Percentiles rank a stretch among this genome's conserved stretches.
Conservation (phyloP, 2,113 vertebrate genomes). For the Gila orcuttii region DNA sequence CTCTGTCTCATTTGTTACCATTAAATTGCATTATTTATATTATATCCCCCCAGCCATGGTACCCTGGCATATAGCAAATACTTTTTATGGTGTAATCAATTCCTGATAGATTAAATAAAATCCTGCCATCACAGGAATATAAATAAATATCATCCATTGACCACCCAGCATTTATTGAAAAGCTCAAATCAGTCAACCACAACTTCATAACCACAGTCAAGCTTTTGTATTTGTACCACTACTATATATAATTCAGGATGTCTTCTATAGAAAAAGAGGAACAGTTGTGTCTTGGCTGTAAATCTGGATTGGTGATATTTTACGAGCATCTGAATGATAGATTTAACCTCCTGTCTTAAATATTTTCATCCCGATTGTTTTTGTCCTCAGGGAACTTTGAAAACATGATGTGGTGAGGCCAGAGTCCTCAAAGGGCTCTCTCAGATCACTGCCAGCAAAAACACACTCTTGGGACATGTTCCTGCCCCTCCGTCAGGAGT, state of each 20-base stretch:
- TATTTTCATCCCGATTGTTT: slow-evolving; percentile 54
- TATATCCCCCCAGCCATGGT: too few relatives aligned
- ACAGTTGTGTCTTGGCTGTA: slow-evolving; percentile 19
- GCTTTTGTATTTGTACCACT: slow-evolving; percentile 5
- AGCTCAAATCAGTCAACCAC: background rate
- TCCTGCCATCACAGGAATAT: too few relatives aligned
- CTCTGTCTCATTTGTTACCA: too few relatives aligned
- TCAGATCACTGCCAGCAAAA: slow-evolving; percentile 59
- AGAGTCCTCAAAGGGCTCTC: slow-evolving; percentile 46
- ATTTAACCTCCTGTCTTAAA: slow-evolving; percentile 61
- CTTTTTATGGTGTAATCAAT: too few relatives aligned
- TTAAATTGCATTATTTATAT: too few relatives aligned
- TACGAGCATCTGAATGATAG: slow-evolving; percentile 54
- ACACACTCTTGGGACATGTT: slow-evolving; percentile 62
- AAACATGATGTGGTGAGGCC: slow-evolving; percentile 44
- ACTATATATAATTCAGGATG: slow-evolving; percentile 37
- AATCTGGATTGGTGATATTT: slow-evolving; percentile 53
- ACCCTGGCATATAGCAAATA: too few relatives aligned
- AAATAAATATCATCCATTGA: background rate
- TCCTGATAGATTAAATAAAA: too few relatives aligned
- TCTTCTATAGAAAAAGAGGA: slow-evolving; percentile 50
- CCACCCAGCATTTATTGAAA: background rate
- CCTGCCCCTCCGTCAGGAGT: slow-evolving; percentile 62
- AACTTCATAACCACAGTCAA: background rate
- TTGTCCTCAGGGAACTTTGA: slow-evolving; percentile 45